Evolutionary conservation across 2,113 vertebrate genomes (phyloP).

Genomic region (Phasianus colchicus): DNA sequence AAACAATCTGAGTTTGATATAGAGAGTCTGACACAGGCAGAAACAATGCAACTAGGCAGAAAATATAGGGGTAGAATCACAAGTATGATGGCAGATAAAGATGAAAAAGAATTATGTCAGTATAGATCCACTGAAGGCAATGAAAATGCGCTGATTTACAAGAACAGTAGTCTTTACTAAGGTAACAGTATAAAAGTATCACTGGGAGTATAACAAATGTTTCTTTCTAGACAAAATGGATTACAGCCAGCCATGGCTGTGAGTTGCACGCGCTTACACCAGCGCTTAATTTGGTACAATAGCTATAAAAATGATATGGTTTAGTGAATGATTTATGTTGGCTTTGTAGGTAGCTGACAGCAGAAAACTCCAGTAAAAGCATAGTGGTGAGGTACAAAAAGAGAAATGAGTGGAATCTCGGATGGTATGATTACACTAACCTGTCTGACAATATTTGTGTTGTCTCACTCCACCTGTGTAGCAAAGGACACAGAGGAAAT

Average conservation of each 20-base stretch:
- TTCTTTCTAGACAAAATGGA: neutral
- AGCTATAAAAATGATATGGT: neutral
- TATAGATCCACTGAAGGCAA: neutral
- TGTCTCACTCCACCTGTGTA: neutral
- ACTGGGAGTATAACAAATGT: neutral
- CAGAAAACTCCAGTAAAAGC: neutral
- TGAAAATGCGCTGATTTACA: conserved; percentile 29
- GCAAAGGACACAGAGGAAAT: neutral
- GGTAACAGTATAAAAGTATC: conserved; percentile 6
- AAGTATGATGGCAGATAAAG: neutral
- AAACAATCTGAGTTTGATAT: neutral
- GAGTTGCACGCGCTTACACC: neutral
- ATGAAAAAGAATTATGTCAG: neutral
- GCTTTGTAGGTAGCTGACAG: neutral
- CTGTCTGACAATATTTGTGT: neutral
- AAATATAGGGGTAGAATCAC: neutral
- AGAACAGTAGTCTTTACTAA: neutral
- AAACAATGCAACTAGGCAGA: neutral
- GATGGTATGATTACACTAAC: neutral
- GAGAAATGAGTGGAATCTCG: neutral
- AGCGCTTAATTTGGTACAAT: neutral
- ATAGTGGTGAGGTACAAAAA: neutral
- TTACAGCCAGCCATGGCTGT: neutral
- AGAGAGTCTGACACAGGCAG: neutral
- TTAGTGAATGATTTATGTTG: neutral